A percentile compares a stretch with the other conserved stretches of the same genome.
Conservation (phyloP, 2,113 vertebrate genomes). For the Strigops habroptila region DNA sequence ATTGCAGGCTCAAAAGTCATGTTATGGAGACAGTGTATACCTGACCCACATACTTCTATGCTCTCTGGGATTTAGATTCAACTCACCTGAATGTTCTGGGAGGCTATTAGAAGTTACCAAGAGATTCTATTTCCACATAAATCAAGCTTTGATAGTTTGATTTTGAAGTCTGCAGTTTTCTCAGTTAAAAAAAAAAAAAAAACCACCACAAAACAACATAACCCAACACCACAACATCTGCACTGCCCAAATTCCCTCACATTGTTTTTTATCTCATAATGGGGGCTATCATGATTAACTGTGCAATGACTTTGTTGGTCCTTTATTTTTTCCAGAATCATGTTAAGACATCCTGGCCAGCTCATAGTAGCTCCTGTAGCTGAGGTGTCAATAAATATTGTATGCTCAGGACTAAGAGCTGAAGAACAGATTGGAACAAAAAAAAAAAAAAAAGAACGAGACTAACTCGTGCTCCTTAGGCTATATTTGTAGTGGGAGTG, state of each 20-base stretch:
- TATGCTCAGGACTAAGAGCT: neutral
- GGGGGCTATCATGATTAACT: neutral
- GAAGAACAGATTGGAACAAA: neutral
- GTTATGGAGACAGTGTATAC: neutral
- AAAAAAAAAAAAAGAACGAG: neutral
- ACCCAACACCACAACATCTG: fast-evolving
- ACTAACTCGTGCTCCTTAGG: neutral
- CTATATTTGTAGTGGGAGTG: neutral
- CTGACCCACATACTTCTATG: neutral
- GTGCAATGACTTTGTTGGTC: neutral
- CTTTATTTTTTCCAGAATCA: neutral
- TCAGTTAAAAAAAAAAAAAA: neutral
- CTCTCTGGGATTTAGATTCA: neutral
- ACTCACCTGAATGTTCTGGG: neutral
- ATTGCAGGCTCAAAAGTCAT: neutral
- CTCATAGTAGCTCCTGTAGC: neutral
- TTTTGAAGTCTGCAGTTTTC: neutral
- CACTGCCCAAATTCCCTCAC: neutral
- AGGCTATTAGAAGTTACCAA: neutral
- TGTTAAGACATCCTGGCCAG: neutral
- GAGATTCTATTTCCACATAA: neutral
- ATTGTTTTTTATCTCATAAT: neutral
- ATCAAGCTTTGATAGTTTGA: neutral
- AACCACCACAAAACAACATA: neutral
- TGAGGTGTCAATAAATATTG: neutral